A percentile compares a stretch with the other conserved stretches of the same genome.
phyloP scores from a whole-genome alignment of 2,113 vertebrate species.

The Callipepla californica region DNA sequence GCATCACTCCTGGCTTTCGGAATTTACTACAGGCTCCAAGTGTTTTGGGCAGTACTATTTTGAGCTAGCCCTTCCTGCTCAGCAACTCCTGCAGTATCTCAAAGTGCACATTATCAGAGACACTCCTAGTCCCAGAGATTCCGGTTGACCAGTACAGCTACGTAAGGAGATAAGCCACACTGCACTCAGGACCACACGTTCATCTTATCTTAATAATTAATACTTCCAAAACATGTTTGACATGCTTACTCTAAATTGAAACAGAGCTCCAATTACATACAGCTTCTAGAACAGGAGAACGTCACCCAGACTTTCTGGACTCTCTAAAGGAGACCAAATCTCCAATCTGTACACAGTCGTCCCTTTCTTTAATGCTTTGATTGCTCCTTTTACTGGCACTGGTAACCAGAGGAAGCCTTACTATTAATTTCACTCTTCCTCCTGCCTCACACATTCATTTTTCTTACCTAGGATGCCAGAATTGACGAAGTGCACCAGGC shows the following conservation, averaged over 20 bases:
- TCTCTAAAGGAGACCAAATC: not conserved
- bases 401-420: not conserved
- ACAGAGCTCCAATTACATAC: not conserved
- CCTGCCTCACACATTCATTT: not conserved
- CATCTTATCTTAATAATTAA: not conserved
- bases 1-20: not conserved
- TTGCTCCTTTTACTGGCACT: not conserved
- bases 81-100: not conserved
- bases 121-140: not conserved
- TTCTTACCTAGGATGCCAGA: conserved; percentile 92
- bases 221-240: not conserved
- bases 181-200: not conserved
- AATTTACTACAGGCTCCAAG: not conserved
- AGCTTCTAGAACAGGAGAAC: not conserved
- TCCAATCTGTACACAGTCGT: not conserved
- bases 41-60: not conserved
- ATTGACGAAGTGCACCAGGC: conserved; percentile 96
- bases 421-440: not conserved
- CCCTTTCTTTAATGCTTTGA: not conserved
- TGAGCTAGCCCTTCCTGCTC: not conserved
- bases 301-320: not conserved
- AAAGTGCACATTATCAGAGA: not conserved
- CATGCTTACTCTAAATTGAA: not conserved
- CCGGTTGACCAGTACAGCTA: not conserved
- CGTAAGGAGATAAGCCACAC: not conserved